phyloP scores from a whole-genome alignment of 2,888 invertebrate species.

The Dugesia japonica region DNA sequence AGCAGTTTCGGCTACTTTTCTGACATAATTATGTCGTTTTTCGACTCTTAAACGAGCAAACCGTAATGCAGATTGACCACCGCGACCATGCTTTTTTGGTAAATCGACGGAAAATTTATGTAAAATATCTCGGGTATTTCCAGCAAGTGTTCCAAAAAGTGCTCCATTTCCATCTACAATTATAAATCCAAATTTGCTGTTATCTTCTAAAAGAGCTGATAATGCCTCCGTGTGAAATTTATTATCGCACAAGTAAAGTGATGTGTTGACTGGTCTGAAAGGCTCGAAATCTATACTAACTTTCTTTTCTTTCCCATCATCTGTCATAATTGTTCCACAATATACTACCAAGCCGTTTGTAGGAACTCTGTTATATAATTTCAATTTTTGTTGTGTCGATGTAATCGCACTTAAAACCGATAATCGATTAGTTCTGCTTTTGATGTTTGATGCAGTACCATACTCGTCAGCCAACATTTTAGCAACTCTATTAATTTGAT shows the following conservation, averaged over 20 bases:
- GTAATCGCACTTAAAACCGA: conserved; percentile 98
- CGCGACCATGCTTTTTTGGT: conserved; percentile 95
- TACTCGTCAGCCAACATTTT: conserved; percentile 99
- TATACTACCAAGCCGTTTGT: conserved; percentile 97
- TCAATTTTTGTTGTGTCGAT: conserved; percentile 94
- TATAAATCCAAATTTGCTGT: conserved; percentile 99
- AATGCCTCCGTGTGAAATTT: conserved; percentile 66
- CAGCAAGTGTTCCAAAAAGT: conserved; percentile 89
- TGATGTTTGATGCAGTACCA: conserved; percentile 97
- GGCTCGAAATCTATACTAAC: conserved; percentile 99
- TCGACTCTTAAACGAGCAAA: conserved; percentile 98
- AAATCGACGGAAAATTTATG: conserved; percentile 93
- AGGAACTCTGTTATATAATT: conserved; percentile 97
- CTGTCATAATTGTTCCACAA: conserved; percentile 97
- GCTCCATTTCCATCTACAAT: conserved; percentile 99
- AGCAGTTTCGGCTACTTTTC: conserved; percentile 90
- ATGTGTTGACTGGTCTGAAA: conserved; percentile 98
- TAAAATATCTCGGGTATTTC: conserved; percentile 75
- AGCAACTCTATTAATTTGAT: conserved; percentile 94
- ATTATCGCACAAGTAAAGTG: conserved; percentile 94
- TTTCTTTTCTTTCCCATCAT: conserved; percentile 99
- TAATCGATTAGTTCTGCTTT: conserved; percentile 89
- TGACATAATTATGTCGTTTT: conserved; percentile 94
- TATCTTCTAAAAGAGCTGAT: conserved; percentile 85
- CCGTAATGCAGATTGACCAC: conserved; percentile 97